Conservation (phyloP, 2,888 invertebrate genomes). For the Scelioninae gen. 2 region DNA sequence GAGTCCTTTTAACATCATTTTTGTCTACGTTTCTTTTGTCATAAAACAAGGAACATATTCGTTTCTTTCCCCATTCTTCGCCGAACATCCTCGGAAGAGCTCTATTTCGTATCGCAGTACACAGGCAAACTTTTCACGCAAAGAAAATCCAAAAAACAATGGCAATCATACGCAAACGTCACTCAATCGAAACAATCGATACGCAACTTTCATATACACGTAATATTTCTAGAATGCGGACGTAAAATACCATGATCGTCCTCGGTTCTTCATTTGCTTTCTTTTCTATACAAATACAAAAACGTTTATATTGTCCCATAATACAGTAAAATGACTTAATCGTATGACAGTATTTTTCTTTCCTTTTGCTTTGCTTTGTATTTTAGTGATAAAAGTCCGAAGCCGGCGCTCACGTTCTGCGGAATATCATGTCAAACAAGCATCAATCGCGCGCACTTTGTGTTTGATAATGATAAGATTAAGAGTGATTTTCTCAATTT, state of each 20-base stretch:
- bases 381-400: slow-evolving; percentile 35
- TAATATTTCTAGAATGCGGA: slow-evolving; percentile 45
- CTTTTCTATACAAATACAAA: slow-evolving; percentile 73
- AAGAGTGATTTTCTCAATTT: slow-evolving; percentile 12
- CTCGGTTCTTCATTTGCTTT: slow-evolving; percentile 14
- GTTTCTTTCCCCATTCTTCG: slow-evolving; percentile 7
- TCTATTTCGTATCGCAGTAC: slow-evolving; percentile 41
- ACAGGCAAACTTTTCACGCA: slow-evolving; percentile 37
- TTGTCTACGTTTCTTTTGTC: slow-evolving; percentile 18
- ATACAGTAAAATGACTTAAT: slow-evolving; percentile 71
- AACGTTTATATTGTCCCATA: slow-evolving; percentile 72
- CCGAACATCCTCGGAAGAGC: slow-evolving; percentile 51
- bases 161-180: slow-evolving; percentile 17
- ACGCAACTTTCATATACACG: slow-evolving; percentile 39
- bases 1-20: slow-evolving; percentile 4
- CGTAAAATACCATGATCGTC: slow-evolving; percentile 55
- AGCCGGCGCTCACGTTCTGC: slow-evolving; percentile 29
- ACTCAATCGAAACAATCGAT: not conserved
- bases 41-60: slow-evolving; percentile 55
- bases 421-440: slow-evolving; percentile 37
- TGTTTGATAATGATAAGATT: slow-evolving; percentile 44
- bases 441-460: slow-evolving; percentile 25
- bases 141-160: slow-evolving; percentile 34
- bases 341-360: slow-evolving; percentile 49
- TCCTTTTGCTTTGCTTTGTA: slow-evolving; percentile 6